A percentile compares a stretch with the other conserved stretches of the same genome.
Conservation (phyloP, 2,888 invertebrate species). For the Amphipoea lucens region DNA sequence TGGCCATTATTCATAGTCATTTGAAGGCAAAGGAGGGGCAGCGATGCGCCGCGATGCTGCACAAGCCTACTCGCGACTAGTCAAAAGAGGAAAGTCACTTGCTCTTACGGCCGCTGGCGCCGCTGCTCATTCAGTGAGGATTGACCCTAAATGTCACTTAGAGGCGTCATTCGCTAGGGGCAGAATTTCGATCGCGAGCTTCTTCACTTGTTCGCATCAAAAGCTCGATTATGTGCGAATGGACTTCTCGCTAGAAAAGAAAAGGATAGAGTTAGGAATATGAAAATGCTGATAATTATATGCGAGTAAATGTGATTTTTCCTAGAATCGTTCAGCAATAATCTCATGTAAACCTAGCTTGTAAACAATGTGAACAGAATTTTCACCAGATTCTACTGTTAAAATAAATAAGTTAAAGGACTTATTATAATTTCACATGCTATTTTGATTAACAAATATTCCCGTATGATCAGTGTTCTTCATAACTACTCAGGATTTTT, state of each 20-base stretch:
- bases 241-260: neutral
- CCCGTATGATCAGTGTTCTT: neutral
- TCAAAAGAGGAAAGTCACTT: no score
- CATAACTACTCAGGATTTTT: neutral
- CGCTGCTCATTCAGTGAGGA: no score
- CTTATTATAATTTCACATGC: constrained; percentile 56
- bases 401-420: constrained; percentile 11
- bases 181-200: neutral
- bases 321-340: constrained; percentile 5
- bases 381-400: neutral
- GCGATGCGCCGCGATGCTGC: no score
- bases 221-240: neutral
- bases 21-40: no score
- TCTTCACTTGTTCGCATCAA: neutral
- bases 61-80: no score
- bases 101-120: no score
- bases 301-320: constrained; percentile 6
- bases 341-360: constrained; percentile 10
- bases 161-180: neutral
- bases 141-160: neutral
- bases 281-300: neutral
- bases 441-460: constrained; percentile 18
- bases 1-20: no score
- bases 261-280: neutral
- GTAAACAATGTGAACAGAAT: constrained; percentile 9